A percentile compares a stretch with the other conserved stretches of the same genome.
Evolutionary conservation across 2,113 vertebrate species (phyloP).

Genomic region (Rhabdornis inornatus): DNA sequence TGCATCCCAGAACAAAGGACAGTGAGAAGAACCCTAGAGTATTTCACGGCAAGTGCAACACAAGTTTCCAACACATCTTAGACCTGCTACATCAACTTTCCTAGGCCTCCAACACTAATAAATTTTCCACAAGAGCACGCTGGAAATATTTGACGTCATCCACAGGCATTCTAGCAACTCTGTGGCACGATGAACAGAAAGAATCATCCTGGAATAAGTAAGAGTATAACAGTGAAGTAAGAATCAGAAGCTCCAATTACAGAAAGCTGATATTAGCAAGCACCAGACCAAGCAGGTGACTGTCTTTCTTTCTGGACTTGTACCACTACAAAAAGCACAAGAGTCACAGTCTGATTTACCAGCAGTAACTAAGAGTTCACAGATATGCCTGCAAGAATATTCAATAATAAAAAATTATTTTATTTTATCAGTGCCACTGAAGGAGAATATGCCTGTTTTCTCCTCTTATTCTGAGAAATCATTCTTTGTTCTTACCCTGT

Average conservation of each 20-base stretch:
- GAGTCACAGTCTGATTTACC: not conserved
- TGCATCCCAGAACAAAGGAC: not conserved
- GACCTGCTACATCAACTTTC: not conserved
- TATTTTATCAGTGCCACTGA: not conserved
- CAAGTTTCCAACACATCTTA: not conserved
- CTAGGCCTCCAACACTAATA: not conserved
- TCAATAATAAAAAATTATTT: not conserved
- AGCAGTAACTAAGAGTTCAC: not conserved
- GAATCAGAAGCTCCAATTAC: not conserved
- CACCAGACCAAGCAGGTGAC: not conserved
- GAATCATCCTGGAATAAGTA: not conserved
- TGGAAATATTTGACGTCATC: not conserved
- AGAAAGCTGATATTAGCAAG: not conserved
- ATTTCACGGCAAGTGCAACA: not conserved
- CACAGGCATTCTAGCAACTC: not conserved
- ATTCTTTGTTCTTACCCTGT: not conserved
- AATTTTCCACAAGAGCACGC: not conserved
- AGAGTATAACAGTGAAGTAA: fast-evolving
- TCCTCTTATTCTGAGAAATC: not conserved
- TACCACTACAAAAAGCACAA: not conserved
- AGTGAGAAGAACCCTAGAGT: not conserved
- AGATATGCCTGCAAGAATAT: not conserved
- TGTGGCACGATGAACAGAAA: not conserved
- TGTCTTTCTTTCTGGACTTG: not conserved
- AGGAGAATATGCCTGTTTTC: not conserved